Percentiles rank a stretch among this genome's conserved stretches.
phyloP scores from a whole-genome alignment of 35 echinoderm and acorn worm species.

The Lytechinus variegatus region DNA sequence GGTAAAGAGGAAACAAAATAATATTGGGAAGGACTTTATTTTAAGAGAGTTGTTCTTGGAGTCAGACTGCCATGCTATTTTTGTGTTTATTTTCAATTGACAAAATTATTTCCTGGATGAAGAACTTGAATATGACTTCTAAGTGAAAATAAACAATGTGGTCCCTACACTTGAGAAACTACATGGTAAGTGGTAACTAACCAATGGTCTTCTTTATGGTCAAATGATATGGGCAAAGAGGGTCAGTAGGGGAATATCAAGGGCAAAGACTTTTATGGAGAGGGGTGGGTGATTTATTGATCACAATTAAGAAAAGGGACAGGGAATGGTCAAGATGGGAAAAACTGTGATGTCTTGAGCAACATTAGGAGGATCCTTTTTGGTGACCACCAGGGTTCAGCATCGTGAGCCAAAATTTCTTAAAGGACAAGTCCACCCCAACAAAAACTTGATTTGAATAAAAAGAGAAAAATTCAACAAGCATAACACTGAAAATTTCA shows the following conservation, averaged over 20 bases:
- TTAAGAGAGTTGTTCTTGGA: not conserved
- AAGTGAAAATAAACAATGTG: not conserved
- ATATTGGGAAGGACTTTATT: not conserved
- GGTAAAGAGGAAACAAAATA: no score
- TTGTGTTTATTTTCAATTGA: slow-evolving; percentile 5
- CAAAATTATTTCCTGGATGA: slow-evolving; percentile 3
- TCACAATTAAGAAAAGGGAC: not conserved
- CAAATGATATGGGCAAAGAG: no score
- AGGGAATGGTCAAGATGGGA: not conserved
- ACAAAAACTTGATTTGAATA: no score
- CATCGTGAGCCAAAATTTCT: no score
- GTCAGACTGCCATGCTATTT: not conserved
- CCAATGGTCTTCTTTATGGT: no score
- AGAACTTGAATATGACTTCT: not conserved
- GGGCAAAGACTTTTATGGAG: not conserved
- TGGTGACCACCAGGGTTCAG: no score
- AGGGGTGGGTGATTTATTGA: not conserved
- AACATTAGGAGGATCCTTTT: no score
- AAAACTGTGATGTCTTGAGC: no score
- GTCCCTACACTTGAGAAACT: not conserved
- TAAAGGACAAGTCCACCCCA: no score
- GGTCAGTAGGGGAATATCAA: no score
- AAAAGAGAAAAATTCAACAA: no score
- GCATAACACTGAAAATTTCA: no score
- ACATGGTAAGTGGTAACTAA: not conserved